Evolutionary conservation across 2,113 vertebrate species (phyloP), one percentile per base, ranked within the genome.

Genomic region (Podarcis raffonei): DNA sequence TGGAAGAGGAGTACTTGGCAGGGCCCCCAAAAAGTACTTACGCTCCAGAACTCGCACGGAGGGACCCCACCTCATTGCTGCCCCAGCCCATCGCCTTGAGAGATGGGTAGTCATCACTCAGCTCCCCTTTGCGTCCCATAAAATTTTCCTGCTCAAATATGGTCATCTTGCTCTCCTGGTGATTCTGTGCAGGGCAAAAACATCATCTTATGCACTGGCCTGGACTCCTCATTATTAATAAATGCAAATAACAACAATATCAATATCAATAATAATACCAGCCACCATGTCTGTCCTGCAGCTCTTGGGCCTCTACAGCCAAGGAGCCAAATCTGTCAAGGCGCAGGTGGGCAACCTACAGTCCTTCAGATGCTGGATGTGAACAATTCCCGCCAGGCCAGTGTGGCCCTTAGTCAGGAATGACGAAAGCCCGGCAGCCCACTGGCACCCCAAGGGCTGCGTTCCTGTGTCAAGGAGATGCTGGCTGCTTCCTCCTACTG

Each of bases 111-210:
- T 99, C 98, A 0, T 99, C 98, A 0, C 95, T 98, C 74, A 99
- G 97, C 95, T 99, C 98, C 1, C 98, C 98, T 92, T 98, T 97
- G 76, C 96, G 97, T 94, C 98, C 98, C 95, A 99, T 97, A 95
- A 98, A 99, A 96, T 98, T 99, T 96, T 99, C 98, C 75, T 97
- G 96, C 97, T 99, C 98, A 0, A 95, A 99, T 96, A 99, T 98
- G 87, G 98, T 97, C 98, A 99, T 92, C 91, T 97, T 97, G 87
- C 98, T 98, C 93, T 97, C 97, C 27, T 97, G 97, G 87, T 98
- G 98, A 94, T 98, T 99, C 98, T 99, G 91, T 2, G 72, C 35
- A 15, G 16, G 39, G 37, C 37, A 77, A 23, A 37, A 25, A 22
- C 77, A 37, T 53, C 48, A 53, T 3, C 11, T 53, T 53, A 53